phyloP scores from a whole-genome alignment of 2,888 invertebrate genomes.

The Chymomyza procnemis region DNA sequence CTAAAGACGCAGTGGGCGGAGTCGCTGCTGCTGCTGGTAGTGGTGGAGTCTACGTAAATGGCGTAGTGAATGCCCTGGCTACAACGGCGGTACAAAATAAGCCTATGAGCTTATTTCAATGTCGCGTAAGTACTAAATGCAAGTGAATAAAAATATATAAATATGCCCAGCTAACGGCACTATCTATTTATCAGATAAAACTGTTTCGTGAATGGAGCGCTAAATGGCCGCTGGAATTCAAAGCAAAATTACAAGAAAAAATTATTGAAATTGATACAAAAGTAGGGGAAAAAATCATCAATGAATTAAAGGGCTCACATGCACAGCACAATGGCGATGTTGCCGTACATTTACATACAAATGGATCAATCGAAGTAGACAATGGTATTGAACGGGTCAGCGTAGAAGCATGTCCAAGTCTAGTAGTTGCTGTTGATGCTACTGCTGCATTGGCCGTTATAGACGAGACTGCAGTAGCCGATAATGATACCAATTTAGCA shows the following conservation, averaged over 20 bases:
- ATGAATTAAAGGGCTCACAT: conserved; percentile 76
- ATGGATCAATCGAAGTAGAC: conserved; percentile 55
- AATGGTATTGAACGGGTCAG: conserved; percentile 42
- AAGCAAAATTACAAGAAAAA: conserved; percentile 84
- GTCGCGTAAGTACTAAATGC: conserved; percentile 82
- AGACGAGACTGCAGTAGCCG: conserved; percentile 37
- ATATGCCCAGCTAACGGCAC: neutral
- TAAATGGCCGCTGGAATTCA: conserved; percentile 87
- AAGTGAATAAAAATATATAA: neutral
- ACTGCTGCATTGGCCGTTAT: conserved; percentile 7
- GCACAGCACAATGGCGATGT: conserved; percentile 55
- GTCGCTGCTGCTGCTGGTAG: conserved; percentile 20
- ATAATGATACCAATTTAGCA: conserved; percentile 62
- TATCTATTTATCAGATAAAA: conserved; percentile 82
- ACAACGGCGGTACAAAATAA: conserved; percentile 85
- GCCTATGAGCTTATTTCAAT: conserved; percentile 90
- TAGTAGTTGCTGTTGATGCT: neutral
- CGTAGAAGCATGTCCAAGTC: conserved; percentile 23
- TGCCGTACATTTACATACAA: conserved; percentile 55
- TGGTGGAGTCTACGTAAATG: conserved; percentile 82
- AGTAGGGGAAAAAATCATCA: conserved; percentile 85
- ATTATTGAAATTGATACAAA: conserved; percentile 85
- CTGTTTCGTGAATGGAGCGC: conserved; percentile 91
- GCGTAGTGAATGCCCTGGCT: conserved; percentile 84
- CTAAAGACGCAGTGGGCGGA: conserved; percentile 77